phyloP scores from a whole-genome alignment of 2,888 invertebrate species.

The Megaustenia siamemsis region DNA sequence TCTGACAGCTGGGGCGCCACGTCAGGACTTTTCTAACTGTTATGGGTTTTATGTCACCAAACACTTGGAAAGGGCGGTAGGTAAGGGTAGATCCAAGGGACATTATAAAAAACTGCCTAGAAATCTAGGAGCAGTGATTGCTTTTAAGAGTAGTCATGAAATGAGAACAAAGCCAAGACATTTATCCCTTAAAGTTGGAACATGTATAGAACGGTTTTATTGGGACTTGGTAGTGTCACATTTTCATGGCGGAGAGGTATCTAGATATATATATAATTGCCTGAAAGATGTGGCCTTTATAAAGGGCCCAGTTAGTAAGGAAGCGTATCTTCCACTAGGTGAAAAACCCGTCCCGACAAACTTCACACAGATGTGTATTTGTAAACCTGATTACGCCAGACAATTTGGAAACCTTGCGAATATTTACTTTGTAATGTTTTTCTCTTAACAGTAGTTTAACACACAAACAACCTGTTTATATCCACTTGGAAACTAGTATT shows the following conservation, averaged over 20 bases:
- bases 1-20: background rate
- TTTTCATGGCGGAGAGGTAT: background rate
- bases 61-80: background rate
- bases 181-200: background rate
- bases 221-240: background rate
- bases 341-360: background rate
- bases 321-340: background rate
- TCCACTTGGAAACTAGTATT: too few species aligned
- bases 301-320: background rate
- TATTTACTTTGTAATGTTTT: slow-evolving; percentile 15
- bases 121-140: background rate
- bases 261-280: background rate
- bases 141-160: background rate
- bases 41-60: background rate
- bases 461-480: too few species aligned
- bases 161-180: background rate
- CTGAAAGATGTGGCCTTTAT: background rate
- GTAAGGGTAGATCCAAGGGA: background rate
- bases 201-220: background rate
- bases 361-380: slow-evolving; percentile 14
- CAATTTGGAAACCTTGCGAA: slow-evolving; percentile 19
- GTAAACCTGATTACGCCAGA: background rate
- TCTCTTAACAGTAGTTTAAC: too few species aligned
- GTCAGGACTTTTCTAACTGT: background rate
- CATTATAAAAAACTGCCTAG: background rate